These are phyloP conservation scores for Tympanoctomys barrerae DNA, from an alignment of 2,797 vertebrate species.

Conservation along the genomic window DNA sequence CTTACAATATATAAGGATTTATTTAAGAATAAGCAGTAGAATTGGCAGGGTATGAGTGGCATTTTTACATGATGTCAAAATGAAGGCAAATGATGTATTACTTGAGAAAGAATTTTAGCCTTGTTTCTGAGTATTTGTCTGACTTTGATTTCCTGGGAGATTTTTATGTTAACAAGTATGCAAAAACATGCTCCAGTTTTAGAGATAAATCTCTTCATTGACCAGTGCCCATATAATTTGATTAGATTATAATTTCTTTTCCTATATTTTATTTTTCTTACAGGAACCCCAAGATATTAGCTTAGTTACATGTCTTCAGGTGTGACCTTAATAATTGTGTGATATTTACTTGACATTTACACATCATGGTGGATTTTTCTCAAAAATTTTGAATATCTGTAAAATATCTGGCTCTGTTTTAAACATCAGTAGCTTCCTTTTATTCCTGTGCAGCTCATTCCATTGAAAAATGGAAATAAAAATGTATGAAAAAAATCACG, in stretches of 20 bases:
- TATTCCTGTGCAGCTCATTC: neutral
- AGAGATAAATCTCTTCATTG: neutral
- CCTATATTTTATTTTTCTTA: neutral
- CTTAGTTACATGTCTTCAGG: neutral
- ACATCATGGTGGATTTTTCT: neutral
- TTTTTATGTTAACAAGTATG: neutral
- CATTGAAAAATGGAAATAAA: neutral
- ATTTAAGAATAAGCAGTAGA: conserved; percentile 17
- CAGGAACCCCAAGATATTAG: neutral
- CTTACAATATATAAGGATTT: neutral
- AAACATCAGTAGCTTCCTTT: neutral
- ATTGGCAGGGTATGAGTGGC: neutral
- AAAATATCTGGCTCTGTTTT: neutral
- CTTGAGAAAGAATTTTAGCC: neutral
- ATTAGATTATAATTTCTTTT: neutral
- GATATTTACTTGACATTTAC: conserved; percentile 16
- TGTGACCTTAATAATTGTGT: neutral
- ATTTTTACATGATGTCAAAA: neutral
- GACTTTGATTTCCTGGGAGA: neutral
- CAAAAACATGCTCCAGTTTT: neutral
- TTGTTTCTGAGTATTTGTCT: neutral
- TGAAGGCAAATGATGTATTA: neutral
- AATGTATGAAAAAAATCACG: neutral
- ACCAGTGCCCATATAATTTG: neutral
- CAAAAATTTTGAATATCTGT: neutral